phyloP scores from a whole-genome alignment of 1,140 invertebrate genomes.

The Diachasmimorpha longicaudata region DNA sequence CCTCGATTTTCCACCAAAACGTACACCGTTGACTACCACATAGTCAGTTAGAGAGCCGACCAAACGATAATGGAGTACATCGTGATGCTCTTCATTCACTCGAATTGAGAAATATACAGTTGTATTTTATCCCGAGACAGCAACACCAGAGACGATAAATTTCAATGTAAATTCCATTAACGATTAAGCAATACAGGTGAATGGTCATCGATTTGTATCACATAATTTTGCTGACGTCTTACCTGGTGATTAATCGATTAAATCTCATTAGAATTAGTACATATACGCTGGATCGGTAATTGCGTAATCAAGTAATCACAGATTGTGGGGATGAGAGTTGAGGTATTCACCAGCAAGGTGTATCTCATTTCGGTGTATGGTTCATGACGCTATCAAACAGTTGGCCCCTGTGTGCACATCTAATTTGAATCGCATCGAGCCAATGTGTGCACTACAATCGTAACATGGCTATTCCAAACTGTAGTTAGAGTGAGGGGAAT shows the following conservation, averaged over 20 bases:
- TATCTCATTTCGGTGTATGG: slow-evolving; percentile 10
- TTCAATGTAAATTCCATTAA: neutral
- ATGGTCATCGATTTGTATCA: neutral
- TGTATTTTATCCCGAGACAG: neutral
- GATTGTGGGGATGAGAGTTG: neutral
- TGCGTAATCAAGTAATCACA: slow-evolving; percentile 11
- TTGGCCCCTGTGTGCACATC: neutral
- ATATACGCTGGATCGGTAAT: neutral
- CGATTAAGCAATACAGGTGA: no score
- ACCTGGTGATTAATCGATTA: slow-evolving; percentile 5
- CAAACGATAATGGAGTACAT: neutral
- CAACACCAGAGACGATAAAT: no score
- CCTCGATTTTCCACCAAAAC: slow-evolving; percentile 1
- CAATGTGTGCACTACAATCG: neutral
- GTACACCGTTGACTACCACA: neutral
- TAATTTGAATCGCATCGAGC: slow-evolving; percentile 5
- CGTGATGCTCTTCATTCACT: neutral
- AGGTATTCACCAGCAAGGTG: neutral
- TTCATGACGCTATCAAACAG: slow-evolving; percentile 10
- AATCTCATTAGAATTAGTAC: neutral
- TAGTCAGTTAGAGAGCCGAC: neutral
- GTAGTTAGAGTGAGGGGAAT: neutral
- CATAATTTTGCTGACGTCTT: neutral
- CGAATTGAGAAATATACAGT: neutral
- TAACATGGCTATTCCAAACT: neutral